These are phyloP conservation scores for Hyposmocoma kahamanoa DNA, from an alignment of 1,140 invertebrate species.

Conservation along the genomic window DNA sequence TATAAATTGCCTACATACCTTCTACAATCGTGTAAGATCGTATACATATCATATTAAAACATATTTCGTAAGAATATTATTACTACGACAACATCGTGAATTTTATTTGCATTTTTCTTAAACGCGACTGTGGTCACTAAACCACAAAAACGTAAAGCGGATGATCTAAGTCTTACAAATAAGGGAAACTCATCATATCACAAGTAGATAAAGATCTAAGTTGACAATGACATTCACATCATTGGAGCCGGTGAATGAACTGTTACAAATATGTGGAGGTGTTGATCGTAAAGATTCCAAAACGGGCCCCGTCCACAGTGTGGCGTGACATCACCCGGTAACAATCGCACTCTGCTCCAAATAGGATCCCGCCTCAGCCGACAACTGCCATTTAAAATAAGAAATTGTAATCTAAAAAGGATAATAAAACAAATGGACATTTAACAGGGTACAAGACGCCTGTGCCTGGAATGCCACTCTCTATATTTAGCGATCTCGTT, in stretches of 20 bases:
- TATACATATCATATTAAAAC: no score
- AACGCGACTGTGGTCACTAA: no score
- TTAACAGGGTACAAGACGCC: slow-evolving; percentile 34
- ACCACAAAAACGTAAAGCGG: no score
- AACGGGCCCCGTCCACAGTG: slow-evolving; percentile 46
- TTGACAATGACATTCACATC: slow-evolving; percentile 44
- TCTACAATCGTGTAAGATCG: no score
- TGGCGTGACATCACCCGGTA: slow-evolving; percentile 52
- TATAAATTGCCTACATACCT: no score
- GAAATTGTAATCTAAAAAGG: slow-evolving; percentile 40
- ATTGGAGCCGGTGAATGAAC: slow-evolving; percentile 59
- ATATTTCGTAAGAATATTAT: no score
- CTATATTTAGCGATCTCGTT: slow-evolving; percentile 59
- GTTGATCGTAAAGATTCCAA: slow-evolving; percentile 63
- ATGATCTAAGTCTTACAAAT: no score
- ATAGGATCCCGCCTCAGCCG: slow-evolving; percentile 29
- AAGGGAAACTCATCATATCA: slow-evolving; percentile 26
- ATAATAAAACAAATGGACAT: slow-evolving; percentile 46
- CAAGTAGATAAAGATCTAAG: slow-evolving; percentile 34
- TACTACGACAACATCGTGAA: no score
- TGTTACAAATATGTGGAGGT: slow-evolving; percentile 57
- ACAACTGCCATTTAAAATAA: slow-evolving; percentile 48
- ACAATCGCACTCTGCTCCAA: slow-evolving; percentile 35
- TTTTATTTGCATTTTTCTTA: no score
- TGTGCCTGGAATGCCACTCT: slow-evolving; percentile 41